Evolutionary conservation across 2,888 invertebrate genomes (phyloP).

Genomic region (Biston betularia): DNA sequence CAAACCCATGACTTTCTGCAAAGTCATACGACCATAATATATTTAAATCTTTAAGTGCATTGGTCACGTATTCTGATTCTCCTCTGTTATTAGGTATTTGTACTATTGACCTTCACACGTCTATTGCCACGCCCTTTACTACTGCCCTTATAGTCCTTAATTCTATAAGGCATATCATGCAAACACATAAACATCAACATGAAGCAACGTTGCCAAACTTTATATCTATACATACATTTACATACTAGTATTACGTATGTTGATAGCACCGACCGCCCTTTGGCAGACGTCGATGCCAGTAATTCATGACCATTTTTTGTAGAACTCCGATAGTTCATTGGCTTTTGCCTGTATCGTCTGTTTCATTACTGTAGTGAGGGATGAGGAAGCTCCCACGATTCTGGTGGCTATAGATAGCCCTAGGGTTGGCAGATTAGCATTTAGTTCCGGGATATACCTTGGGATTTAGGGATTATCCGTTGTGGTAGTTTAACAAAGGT

Average conservation of each 20-base stretch:
- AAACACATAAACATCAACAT: constrained; percentile 43
- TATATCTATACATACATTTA: constrained; percentile 46
- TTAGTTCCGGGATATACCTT: constrained; percentile 47
- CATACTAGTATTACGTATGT: constrained; percentile 42
- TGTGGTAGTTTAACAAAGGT: constrained; percentile 39
- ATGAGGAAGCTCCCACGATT: constrained; percentile 56
- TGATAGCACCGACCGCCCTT: constrained; percentile 64
- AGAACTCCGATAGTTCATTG: constrained; percentile 65
- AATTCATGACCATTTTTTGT: constrained; percentile 53
- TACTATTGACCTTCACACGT: constrained; percentile 18
- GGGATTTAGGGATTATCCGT: constrained; percentile 44
- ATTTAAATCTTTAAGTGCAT: constrained; percentile 19
- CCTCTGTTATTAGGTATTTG: constrained; percentile 21
- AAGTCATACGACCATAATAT: constrained; percentile 32
- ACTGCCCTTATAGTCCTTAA: constrained; percentile 38
- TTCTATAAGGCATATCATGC: constrained; percentile 37
- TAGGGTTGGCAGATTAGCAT: constrained; percentile 51
- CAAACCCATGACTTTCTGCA: constrained; percentile 34
- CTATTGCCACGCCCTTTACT: constrained; percentile 12
- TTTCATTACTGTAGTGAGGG: constrained; percentile 50
- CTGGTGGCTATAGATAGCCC: constrained; percentile 61
- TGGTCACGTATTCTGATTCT: constrained; percentile 14
- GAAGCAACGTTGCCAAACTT: constrained; percentile 45
- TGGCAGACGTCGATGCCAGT: constrained; percentile 68
- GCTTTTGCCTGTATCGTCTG: constrained; percentile 51